Evolutionary conservation across 2,797 vertebrate species (phyloP), one percentile per base, ranked within the genome.

Genomic region (Pampus argenteus): DNA sequence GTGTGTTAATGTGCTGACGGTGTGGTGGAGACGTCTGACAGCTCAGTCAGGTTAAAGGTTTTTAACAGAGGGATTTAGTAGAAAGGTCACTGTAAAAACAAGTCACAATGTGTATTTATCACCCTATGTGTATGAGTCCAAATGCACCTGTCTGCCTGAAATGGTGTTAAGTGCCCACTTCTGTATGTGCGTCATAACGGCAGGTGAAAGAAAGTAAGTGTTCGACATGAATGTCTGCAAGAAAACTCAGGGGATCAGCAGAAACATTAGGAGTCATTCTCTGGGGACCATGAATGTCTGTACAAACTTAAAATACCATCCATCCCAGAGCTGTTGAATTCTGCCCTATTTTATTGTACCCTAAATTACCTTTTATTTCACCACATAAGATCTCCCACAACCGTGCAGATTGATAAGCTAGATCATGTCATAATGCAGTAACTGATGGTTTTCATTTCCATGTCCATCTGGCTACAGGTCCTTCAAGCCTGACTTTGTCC

Each of bases 401-500:
- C 17, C 13, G 10, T 44, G 10, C 29, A 42, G 34, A 36, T 18
- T 38, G 10, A 22, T 17, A 23, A 34, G 6, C 25, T 59, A 36
- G 55, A 57, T 22, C 23, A 13, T 9, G 45, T 14, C 6, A 15
- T 31, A 26, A 9, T 18, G 36, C 20, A 6, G 18, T 26, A 0
- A 54, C 0, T 67, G 40, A 55, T 34, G 17, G 9, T 3, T 74
- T 49, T 47, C 17, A 23, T 73, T 28, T 66, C 40, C 57, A 6
- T 59, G 3, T 79, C 44, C 59, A 6, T 59, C 3, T 79, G 34
- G 71, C 50, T 66, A 66, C 91, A 99, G 98, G 79, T 98, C 98
- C 62, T 96, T 99, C 89, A 98, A 97, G 86, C 97, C 97, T 0
- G 97, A 99, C 83, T 99, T 99, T 22, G 93, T 96, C 70, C 93